These are phyloP conservation scores for Alca torda DNA, from an alignment of 2,797 vertebrate species.

Conservation along the genomic window DNA sequence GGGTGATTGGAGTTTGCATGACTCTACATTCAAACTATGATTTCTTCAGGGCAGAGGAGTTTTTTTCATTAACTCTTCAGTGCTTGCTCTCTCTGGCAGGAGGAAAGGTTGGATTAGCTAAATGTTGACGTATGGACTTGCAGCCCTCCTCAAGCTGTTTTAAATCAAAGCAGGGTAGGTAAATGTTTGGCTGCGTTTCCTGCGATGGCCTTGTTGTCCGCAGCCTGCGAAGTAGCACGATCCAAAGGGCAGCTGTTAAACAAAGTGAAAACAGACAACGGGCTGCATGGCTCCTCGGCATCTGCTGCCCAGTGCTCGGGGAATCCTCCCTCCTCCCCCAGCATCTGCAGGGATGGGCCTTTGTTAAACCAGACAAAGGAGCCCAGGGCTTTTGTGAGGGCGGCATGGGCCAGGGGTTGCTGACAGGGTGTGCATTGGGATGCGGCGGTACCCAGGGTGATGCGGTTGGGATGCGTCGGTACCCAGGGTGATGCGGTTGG, in stretches of 20 bases:
- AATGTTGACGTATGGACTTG: background rate
- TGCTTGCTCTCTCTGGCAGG: background rate
- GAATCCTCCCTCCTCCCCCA: background rate
- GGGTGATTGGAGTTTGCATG: background rate
- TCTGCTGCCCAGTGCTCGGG: background rate
- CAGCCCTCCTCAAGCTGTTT: slow-evolving; percentile 19
- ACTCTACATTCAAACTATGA: background rate
- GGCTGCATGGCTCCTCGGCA: background rate
- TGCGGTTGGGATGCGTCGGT: background rate
- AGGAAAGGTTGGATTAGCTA: slow-evolving; percentile 54
- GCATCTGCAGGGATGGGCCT: background rate
- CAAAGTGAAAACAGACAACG: slow-evolving; percentile 59
- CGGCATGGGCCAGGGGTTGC: accelerated
- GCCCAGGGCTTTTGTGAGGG: background rate
- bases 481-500: background rate
- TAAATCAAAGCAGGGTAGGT: slow-evolving; percentile 38
- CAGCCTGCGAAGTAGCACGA: slow-evolving; percentile 25
- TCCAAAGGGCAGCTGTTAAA: slow-evolving; percentile 62
- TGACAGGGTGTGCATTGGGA: background rate
- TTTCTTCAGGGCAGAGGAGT: slow-evolving; percentile 29
- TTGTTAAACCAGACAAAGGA: background rate
- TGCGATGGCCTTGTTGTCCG: background rate
- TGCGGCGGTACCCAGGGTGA: background rate
- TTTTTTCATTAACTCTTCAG: slow-evolving; percentile 45
- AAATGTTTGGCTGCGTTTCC: slow-evolving; percentile 16